Evolutionary conservation across 2,797 vertebrate species (phyloP).

Genomic region (Menidia menidia): DNA sequence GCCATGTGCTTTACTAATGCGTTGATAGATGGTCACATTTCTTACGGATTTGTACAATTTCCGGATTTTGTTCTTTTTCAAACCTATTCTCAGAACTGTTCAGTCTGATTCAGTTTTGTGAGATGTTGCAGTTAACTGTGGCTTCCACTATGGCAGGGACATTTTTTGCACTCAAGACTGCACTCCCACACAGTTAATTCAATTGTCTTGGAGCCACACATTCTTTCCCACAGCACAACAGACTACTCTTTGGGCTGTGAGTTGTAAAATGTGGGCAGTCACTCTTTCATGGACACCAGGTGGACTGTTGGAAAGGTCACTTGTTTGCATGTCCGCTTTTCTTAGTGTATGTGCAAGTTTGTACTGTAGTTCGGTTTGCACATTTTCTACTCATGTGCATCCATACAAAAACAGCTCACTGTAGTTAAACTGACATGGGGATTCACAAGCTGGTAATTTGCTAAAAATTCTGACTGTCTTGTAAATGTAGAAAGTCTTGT

Average conservation of each 20-base stretch:
- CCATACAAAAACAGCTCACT: conserved; percentile 53
- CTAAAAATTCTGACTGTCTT: background rate
- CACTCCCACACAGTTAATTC: conserved; percentile 65
- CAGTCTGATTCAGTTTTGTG: conserved; percentile 28
- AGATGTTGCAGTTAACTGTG: conserved; percentile 40
- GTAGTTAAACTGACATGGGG: conserved; percentile 44
- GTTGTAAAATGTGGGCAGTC: conserved; percentile 40
- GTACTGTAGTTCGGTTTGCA: conserved; percentile 31
- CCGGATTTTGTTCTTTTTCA: conserved; percentile 1
- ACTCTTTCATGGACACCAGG: conserved; percentile 44
- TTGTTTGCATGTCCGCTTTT: conserved; percentile 35
- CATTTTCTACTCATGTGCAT: conserved; percentile 36
- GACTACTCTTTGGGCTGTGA: conserved; percentile 47
- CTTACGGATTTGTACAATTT: background rate
- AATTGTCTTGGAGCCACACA: conserved; percentile 55
- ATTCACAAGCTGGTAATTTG: background rate
- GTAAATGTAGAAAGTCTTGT: too few relatives aligned
- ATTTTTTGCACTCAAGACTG: conserved; percentile 57
- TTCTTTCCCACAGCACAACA: conserved; percentile 52
- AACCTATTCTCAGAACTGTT: conserved; percentile 14
- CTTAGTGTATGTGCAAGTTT: conserved; percentile 38
- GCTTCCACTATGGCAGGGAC: conserved; percentile 52
- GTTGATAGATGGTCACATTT: conserved; percentile 1
- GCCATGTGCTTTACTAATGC: conserved; percentile 23
- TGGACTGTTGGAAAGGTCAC: conserved; percentile 53